phyloP scores from a whole-genome alignment of 2,797 vertebrate species.

The Malacoctenus gilli region DNA sequence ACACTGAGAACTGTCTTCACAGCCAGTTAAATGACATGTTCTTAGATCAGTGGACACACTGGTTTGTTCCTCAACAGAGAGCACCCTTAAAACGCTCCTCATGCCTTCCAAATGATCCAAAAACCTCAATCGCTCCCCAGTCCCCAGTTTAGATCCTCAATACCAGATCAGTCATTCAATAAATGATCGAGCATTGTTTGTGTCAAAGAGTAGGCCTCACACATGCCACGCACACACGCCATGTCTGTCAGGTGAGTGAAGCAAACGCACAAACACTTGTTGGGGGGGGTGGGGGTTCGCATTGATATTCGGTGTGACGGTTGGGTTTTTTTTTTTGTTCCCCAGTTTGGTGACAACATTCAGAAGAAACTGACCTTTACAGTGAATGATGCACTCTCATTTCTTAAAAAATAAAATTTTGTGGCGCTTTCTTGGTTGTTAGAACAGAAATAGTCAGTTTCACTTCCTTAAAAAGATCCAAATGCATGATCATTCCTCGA shows the following conservation, averaged over 20 bases:
- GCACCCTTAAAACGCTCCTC: too few relatives aligned
- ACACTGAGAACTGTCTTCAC: too few relatives aligned
- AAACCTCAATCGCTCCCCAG: too few relatives aligned
- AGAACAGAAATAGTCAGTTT: constrained; percentile 26
- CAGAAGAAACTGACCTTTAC: too few relatives aligned
- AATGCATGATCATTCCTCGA: background rate
- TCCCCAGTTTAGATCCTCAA: too few relatives aligned
- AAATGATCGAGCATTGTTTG: too few relatives aligned
- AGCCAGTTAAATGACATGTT: too few relatives aligned
- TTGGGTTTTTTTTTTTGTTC: background rate
- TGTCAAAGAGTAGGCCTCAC: background rate
- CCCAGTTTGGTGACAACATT: too few relatives aligned
- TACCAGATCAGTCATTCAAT: too few relatives aligned
- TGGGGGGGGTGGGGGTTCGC: background rate
- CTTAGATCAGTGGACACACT: too few relatives aligned
- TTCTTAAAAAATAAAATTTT: background rate
- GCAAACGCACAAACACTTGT: background rate
- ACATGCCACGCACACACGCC: background rate
- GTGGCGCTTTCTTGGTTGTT: background rate
- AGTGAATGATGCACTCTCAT: background rate
- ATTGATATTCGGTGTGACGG: background rate
- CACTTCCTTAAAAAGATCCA: constrained; percentile 53
- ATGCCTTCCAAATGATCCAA: too few relatives aligned
- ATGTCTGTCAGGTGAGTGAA: background rate
- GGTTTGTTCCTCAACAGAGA: too few relatives aligned